phyloP scores from a whole-genome alignment of 2,113 vertebrate species.

The Phylloscopus trochiloides region DNA sequence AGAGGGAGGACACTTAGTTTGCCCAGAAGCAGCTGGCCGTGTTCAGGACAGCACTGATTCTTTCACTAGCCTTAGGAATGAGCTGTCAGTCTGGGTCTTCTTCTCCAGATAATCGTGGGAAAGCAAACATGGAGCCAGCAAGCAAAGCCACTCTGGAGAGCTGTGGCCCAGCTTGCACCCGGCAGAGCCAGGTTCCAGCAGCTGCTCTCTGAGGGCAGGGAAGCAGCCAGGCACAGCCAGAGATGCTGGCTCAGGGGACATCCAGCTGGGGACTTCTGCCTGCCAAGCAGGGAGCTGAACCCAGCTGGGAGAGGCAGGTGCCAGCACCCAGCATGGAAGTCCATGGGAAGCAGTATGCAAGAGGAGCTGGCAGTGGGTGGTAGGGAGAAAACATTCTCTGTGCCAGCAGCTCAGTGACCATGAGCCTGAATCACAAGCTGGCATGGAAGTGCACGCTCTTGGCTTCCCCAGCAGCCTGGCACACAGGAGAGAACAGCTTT shows the following conservation, averaged over 20 bases:
- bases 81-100: neutral
- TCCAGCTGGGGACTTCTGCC: neutral
- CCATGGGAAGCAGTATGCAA: neutral
- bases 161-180: neutral
- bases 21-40: neutral
- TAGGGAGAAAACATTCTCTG: neutral
- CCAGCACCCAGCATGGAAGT: neutral
- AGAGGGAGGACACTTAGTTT: neutral
- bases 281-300: slow-evolving; percentile 3
- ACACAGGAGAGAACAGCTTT: neutral
- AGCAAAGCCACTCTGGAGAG: neutral
- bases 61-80: neutral
- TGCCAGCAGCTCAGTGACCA: neutral
- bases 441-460: neutral
- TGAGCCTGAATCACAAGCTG: neutral
- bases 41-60: neutral
- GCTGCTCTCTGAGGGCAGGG: neutral
- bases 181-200: neutral
- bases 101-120: neutral
- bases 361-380: neutral
- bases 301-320: neutral
- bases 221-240: neutral
- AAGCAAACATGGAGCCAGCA: rapidly evolving
- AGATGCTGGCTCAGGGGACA: neutral
- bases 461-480: neutral